A percentile compares a stretch with the other conserved stretches of the same genome.
These are phyloP conservation scores for Orthonychiurus folsomi DNA, from an alignment of 2,888 invertebrate genomes.

Conservation along the genomic window DNA sequence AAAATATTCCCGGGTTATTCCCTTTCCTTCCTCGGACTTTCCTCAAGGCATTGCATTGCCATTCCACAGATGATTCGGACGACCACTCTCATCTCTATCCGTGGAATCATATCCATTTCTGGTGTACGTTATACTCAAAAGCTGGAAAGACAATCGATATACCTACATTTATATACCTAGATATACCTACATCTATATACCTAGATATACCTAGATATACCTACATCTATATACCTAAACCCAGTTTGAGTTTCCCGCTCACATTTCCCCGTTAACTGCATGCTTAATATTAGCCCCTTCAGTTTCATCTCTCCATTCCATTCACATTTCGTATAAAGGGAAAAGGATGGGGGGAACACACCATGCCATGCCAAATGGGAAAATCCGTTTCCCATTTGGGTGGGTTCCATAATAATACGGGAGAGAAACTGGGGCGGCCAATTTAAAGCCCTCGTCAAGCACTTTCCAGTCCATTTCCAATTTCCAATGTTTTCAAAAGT, in stretches of 20 bases:
- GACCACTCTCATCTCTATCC: too few species aligned
- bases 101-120: too few species aligned
- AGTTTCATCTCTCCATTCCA: neutral
- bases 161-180: too few species aligned
- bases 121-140: too few species aligned
- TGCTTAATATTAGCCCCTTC: neutral
- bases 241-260: neutral
- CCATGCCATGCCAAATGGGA: constrained; percentile 1
- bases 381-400: neutral
- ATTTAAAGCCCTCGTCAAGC: neutral
- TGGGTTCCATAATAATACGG: neutral
- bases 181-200: too few species aligned
- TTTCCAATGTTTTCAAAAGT: neutral
- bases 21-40: too few species aligned
- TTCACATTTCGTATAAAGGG: neutral
- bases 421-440: neutral
- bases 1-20: too few species aligned
- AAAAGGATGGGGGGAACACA: too few species aligned
- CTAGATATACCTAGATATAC: too few species aligned
- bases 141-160: too few species aligned
- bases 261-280: neutral
- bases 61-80: too few species aligned
- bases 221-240: neutral
- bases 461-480: neutral
- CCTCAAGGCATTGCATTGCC: too few species aligned